Base-by-base conservation (phyloP, 2,113 vertebrate genomes). In the Rhabdornis inornatus region DNA sequence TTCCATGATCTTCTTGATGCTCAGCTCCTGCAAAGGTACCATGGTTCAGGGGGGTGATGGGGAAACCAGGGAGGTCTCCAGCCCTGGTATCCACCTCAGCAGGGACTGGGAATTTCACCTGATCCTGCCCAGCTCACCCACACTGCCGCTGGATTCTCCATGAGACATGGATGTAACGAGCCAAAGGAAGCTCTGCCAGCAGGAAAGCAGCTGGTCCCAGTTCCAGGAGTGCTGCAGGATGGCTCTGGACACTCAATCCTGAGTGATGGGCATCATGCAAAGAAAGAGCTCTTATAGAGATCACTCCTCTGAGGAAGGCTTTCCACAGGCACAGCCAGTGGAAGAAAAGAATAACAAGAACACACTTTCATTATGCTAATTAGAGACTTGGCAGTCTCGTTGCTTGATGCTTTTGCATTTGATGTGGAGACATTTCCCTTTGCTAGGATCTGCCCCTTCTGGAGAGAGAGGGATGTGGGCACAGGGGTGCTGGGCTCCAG, bases 101-200 rank as follows among this genome's bases (percentile, higher is more conserved):
- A 55, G 47, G 53, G 44, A 27, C 12, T 1, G 3, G 31, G 42
- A 39, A 15, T 35, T 22, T 37, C 42, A 21, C 18, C 21, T 0
- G 0, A 59, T 28, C 53, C 61, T 12, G 4, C 39, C 68, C 15
- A 6, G 50, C 18, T 87, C 8, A 1, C 27, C 28, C 3, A 0
- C 20, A 4, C 33, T 13, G 4, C 35, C 0, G 0, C 7, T 33
- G 8, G 5, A 9, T 35, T 30, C 15, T 33, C 33, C 23, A 2
- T 9, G 52, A 3, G 59, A 13, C 5, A 5, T 0, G 0, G 69
- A 9, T 12, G 20, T 25, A 82, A 11, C 0, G 1, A 8, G 59
- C 21, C 59, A 19, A 7, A 40, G 71, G 7, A 6, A 35, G 85
- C 30, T 14, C 47, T 76, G 81, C 37, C 63, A 24, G 76, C 27